These are phyloP conservation scores for Helicolenus hilgendorfi DNA, from an alignment of 2,797 vertebrate genomes.

Conservation along the genomic window DNA sequence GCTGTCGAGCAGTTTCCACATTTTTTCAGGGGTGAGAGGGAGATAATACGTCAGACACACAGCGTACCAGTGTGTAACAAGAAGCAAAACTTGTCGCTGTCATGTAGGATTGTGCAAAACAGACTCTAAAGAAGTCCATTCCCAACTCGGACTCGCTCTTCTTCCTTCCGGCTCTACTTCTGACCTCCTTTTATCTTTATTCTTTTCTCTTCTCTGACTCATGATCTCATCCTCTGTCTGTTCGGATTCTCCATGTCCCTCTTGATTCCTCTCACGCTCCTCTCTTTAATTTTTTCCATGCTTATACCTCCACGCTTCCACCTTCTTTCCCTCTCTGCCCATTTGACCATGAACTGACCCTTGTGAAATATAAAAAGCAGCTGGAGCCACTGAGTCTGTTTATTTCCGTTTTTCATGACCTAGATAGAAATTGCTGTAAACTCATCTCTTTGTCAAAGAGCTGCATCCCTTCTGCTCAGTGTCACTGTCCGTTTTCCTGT, in stretches of 20 bases:
- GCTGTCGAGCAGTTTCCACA: not conserved
- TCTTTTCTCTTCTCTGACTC: not conserved
- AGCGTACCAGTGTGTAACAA: not conserved
- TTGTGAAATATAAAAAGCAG: slow-evolving; percentile 6
- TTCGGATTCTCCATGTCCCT: not conserved
- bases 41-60: not conserved
- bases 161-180: not conserved
- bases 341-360: slow-evolving; percentile 22
- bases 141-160: not conserved
- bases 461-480: not conserved
- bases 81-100: slow-evolving; percentile 30
- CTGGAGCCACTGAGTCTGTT: not conserved
- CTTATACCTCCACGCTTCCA: not conserved
- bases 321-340: not conserved
- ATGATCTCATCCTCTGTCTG: not conserved
- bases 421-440: not conserved
- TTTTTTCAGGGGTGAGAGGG: not conserved
- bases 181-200: not conserved
- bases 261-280: not conserved
- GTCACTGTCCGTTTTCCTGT: not conserved
- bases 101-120: slow-evolving; percentile 42
- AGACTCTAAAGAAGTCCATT: not conserved
- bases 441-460: not conserved
- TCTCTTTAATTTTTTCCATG: not conserved
- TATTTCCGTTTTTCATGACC: slow-evolving; percentile 24